Evolutionary conservation across 2,888 invertebrate species (phyloP).

Genomic region (Dryadula phaetusa): DNA sequence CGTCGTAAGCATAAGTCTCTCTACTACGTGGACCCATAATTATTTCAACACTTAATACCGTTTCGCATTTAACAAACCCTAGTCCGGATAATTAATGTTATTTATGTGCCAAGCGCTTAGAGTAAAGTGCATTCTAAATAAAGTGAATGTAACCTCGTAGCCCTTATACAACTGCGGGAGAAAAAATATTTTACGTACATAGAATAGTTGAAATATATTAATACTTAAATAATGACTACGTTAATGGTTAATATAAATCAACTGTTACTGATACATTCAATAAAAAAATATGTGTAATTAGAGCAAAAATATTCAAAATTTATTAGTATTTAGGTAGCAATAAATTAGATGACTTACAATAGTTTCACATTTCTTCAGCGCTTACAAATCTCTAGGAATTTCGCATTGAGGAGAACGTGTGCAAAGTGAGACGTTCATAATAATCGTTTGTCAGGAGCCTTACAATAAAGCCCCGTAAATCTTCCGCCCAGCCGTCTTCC

Average conservation of each 20-base stretch:
- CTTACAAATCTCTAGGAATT: slow-evolving; percentile 16
- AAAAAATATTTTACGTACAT: slow-evolving; percentile 1
- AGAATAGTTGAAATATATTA: neutral
- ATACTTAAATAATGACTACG: no score
- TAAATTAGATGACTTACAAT: neutral
- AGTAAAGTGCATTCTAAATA: slow-evolving; percentile 30
- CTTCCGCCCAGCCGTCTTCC: slow-evolving; percentile 44
- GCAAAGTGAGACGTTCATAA: slow-evolving; percentile 63
- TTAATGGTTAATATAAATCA: neutral
- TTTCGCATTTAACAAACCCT: slow-evolving; percentile 34
- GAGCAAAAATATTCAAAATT: neutral
- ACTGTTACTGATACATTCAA: no score
- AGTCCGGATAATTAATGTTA: slow-evolving; percentile 24
- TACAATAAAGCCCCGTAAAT: slow-evolving; percentile 59
- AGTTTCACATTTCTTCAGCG: neutral
- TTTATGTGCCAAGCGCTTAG: slow-evolving; percentile 27
- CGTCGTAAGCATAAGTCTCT: slow-evolving; percentile 23
- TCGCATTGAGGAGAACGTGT: slow-evolving; percentile 46
- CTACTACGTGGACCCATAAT: slow-evolving; percentile 49
- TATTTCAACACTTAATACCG: slow-evolving; percentile 51
- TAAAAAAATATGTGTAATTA: no score
- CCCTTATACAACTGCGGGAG: slow-evolving; percentile 16
- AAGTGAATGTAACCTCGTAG: slow-evolving; percentile 15
- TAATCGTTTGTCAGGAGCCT: slow-evolving; percentile 64
- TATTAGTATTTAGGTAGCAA: neutral